These are phyloP conservation scores for Phlogophora meticulosa DNA, from an alignment of 2,888 invertebrate species.

Conservation along the genomic window DNA sequence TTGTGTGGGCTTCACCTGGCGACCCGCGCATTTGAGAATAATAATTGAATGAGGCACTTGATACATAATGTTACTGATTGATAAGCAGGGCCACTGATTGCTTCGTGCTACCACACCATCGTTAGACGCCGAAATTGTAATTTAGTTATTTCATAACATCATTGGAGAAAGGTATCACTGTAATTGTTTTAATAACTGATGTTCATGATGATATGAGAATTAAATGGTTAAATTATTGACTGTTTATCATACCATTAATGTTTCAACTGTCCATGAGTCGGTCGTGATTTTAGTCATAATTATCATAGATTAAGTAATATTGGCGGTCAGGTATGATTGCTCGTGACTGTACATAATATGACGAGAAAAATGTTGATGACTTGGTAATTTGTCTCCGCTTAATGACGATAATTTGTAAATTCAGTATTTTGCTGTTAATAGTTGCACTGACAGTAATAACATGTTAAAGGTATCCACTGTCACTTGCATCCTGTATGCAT, in stretches of 20 bases:
- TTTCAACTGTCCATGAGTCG: neutral
- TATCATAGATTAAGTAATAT: neutral
- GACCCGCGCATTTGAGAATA: slow-evolving; percentile 36
- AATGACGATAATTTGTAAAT: slow-evolving; percentile 19
- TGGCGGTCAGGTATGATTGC: neutral
- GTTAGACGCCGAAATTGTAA: slow-evolving; percentile 34
- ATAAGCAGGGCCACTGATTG: slow-evolving; percentile 57
- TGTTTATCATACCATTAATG: slow-evolving; percentile 18
- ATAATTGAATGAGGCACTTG: slow-evolving; percentile 54
- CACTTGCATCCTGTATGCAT: slow-evolving; percentile 20
- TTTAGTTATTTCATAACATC: slow-evolving; percentile 38
- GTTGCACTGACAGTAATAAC: slow-evolving; percentile 8
- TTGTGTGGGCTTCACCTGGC: slow-evolving; percentile 51
- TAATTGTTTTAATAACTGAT: slow-evolving; percentile 46
- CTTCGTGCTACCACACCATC: slow-evolving; percentile 41
- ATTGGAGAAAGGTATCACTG: slow-evolving; percentile 51
- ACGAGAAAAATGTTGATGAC: slow-evolving; percentile 22
- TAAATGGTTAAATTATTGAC: slow-evolving; percentile 15
- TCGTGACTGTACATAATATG: slow-evolving; percentile 1
- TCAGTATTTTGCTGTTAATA: slow-evolving; percentile 29
- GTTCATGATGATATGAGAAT: slow-evolving; percentile 30
- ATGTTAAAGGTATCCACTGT: slow-evolving; percentile 23
- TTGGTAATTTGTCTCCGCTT: slow-evolving; percentile 19
- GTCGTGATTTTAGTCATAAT: neutral
- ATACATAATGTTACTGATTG: slow-evolving; percentile 53